These are phyloP conservation scores for Tarsius wallacei DNA, from an alignment of 2,797 vertebrate species.

Conservation along the genomic window DNA sequence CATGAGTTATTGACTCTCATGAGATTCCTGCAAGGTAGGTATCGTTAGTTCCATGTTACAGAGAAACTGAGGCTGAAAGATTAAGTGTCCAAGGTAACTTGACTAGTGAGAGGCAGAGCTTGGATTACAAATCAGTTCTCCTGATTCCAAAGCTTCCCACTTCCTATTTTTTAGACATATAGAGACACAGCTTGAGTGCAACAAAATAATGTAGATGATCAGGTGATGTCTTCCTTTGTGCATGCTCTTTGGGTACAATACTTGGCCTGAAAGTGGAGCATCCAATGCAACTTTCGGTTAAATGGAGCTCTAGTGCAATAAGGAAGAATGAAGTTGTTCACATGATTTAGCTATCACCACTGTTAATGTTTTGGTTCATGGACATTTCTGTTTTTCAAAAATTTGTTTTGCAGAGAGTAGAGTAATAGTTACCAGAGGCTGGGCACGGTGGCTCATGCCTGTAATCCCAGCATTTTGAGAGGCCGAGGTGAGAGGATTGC, in stretches of 20 bases:
- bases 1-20: neutral
- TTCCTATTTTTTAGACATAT: neutral
- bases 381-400: slow-evolving; percentile 18
- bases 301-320: neutral
- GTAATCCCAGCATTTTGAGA: too few relatives aligned
- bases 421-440: neutral
- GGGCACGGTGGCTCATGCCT: too few relatives aligned
- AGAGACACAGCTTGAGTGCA: neutral
- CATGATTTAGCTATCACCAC: neutral
- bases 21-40: neutral
- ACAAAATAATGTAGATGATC: neutral
- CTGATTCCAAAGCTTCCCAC: neutral
- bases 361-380: neutral
- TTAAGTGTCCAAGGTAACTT: neutral
- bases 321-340: neutral
- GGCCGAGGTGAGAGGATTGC: too few relatives aligned
- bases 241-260: neutral
- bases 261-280: neutral
- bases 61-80: neutral
- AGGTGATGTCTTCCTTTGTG: neutral
- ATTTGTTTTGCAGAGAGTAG: neutral
- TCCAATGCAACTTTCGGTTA: neutral
- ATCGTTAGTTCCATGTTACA: neutral
- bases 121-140: neutral
- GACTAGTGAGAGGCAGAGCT: neutral